Evolutionary conservation across 2,797 vertebrate genomes (phyloP), one percentile per base, ranked within the genome.

Genomic region (Sebastes kiyomatsui): DNA sequence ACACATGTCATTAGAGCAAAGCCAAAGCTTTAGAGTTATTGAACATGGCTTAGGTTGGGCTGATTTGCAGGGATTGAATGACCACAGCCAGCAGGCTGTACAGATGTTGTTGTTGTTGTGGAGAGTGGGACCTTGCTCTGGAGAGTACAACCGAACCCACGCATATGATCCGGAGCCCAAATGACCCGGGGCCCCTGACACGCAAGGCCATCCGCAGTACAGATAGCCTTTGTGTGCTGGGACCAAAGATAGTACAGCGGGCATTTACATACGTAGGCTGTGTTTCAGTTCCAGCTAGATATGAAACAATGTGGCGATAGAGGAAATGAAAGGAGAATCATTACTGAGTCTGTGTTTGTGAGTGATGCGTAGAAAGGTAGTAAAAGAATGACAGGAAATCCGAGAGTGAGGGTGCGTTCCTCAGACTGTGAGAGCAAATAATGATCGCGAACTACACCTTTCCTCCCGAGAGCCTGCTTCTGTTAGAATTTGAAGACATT

Each of bases 21-120:
- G 82, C 28, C 54, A 32, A 3, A 55, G 77, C 28, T 67, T 71
- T 25, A 62, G 58, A 32, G 75, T 73, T 87, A 84, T 67, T 86
- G 70, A 81, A 70, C 55, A 16, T 23, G 49, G 72, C 49, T 85
- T 38, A 69, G 35, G 32, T 55, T 14, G 54, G 42, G 67, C 55
- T 11, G 25, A 58, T 46, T 64, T 38, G 59, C 30, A 28, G 25
- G 9, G 88, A 79, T 58, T 81, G 58, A 70, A 80, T 69, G 66
- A 65, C 75, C 67, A 66, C 42, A 62, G 49, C 23, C 81, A 86
- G 84, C 77, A 85, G 75, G 46, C 74, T 77, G 80, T 74, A 65
- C 77, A 90, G 77, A 90, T 91, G 88, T 87, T 87, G 72, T 72
- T 75, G 62, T 68, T 32, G 18, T 64, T 68, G 67, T 72, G 65